Evolutionary conservation across 2,797 vertebrate species (phyloP).

Genomic region (Anabacerthia variegaticeps): DNA sequence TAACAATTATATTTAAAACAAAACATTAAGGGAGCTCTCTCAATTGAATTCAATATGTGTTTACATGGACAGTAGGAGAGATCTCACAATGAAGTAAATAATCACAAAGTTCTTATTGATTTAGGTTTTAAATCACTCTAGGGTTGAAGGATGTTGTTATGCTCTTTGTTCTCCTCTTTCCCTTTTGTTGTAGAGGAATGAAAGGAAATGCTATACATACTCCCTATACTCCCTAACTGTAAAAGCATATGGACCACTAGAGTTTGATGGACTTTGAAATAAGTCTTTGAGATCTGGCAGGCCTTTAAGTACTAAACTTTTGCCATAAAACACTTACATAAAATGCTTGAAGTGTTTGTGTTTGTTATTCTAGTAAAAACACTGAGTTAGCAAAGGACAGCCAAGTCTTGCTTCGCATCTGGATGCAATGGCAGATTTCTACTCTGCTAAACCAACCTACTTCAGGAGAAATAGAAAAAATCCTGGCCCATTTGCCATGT

Average conservation of each 20-base stretch:
- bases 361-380: background rate
- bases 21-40: background rate
- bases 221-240: background rate
- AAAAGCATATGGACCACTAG: background rate
- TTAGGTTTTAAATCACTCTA: background rate
- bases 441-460: background rate
- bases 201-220: background rate
- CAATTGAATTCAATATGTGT: background rate
- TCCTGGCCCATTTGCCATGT: background rate
- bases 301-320: background rate
- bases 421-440: background rate
- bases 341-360: background rate
- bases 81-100: background rate
- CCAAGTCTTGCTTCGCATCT: background rate
- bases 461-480: background rate
- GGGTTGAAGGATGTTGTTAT: background rate
- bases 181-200: background rate
- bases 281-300: background rate
- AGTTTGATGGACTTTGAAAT: background rate
- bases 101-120: background rate
- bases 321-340: background rate
- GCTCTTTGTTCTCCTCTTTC: background rate
- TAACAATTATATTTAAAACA: background rate
- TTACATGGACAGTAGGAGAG: background rate
- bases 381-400: background rate